Percentiles rank a stretch among this genome's conserved stretches.
Conservation (phyloP, 1,140 invertebrate genomes). For the Amyelois transitella region DNA sequence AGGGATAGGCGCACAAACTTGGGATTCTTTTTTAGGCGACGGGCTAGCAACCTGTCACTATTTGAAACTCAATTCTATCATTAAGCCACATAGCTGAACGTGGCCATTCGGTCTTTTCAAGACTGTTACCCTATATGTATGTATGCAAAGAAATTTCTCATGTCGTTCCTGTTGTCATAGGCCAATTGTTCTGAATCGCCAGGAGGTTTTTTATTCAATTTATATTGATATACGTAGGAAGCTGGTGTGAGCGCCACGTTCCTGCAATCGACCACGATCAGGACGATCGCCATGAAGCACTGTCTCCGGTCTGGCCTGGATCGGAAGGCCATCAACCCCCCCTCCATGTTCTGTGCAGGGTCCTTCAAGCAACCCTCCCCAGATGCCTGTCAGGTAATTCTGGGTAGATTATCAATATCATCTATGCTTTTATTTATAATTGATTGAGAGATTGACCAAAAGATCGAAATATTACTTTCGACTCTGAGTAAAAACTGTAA, state of each 20-base stretch:
- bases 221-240: slow-evolving; percentile 31
- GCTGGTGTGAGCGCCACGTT: slow-evolving; percentile 47
- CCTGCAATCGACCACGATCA: slow-evolving; percentile 51
- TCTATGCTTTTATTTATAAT: neutral
- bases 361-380: slow-evolving; percentile 51
- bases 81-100: no score
- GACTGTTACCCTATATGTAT: no score
- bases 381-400: slow-evolving; percentile 56
- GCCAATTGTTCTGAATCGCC: no score
- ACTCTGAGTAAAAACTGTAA: no score
- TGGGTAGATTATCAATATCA: neutral
- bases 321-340: slow-evolving; percentile 52
- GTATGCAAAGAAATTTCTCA: no score
- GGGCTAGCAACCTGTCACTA: no score
- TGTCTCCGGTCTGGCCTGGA: slow-evolving; percentile 51
- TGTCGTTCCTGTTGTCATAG: neutral
- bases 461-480: no score
- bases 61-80: no score
- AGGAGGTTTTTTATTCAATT: no score
- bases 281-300: slow-evolving; percentile 59
- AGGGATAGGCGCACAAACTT: no score
- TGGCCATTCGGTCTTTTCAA: no score
- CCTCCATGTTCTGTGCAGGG: slow-evolving; percentile 62
- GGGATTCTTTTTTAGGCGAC: no score
- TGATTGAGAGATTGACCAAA: neutral